Percentiles rank a stretch among this genome's conserved stretches.
Conservation (phyloP, 2,113 vertebrate genomes). For the Panthera uncia region DNA sequence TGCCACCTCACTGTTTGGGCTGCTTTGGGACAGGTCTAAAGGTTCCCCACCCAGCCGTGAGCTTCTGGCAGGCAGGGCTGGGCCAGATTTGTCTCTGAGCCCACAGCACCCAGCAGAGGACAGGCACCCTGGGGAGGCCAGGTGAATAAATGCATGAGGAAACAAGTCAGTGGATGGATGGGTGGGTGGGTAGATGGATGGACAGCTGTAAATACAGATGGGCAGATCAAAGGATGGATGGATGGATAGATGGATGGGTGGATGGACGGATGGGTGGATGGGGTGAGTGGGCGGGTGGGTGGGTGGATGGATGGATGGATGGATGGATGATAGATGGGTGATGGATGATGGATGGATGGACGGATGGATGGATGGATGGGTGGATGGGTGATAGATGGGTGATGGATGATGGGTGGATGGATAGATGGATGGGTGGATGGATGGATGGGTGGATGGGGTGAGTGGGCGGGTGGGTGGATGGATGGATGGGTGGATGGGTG, state of each 20-base stretch:
- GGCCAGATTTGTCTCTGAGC: neutral
- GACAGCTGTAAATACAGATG: too few relatives aligned
- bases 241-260: neutral
- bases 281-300: too few relatives aligned
- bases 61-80: neutral
- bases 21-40: rapidly evolving
- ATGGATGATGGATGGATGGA: neutral
- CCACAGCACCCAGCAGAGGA: neutral
- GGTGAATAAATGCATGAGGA: neutral
- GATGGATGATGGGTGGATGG: too few relatives aligned
- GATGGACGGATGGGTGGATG: neutral
- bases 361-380: too few relatives aligned
- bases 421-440: neutral
- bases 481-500: neutral
- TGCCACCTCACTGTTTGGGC: rapidly evolving
- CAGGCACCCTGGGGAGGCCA: neutral
- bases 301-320: neutral
- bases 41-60: neutral
- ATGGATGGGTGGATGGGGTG: too few relatives aligned
- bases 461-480: too few relatives aligned
- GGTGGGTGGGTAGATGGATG: neutral
- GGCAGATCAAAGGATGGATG: neutral
- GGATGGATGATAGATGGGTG: neutral
- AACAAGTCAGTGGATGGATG: neutral
- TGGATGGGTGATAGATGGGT: too few relatives aligned